Evolutionary conservation across 2,888 invertebrate genomes (phyloP).

Genomic region (Nymphalis polychloros): DNA sequence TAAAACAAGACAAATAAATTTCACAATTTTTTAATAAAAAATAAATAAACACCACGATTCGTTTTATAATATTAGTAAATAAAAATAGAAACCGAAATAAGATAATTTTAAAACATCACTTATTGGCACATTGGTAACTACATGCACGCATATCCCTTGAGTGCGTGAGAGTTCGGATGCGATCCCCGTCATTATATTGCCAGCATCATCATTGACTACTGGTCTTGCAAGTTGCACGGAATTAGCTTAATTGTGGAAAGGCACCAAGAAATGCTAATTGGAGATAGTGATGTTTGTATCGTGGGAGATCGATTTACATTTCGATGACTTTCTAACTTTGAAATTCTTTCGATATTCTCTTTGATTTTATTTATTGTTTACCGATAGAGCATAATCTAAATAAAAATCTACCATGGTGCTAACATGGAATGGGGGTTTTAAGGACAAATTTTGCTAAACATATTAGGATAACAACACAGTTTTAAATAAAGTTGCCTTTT

Average conservation of each 20-base stretch:
- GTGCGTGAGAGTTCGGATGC: constrained; percentile 57
- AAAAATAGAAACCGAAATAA: constrained; percentile 16
- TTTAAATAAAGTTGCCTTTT: too few species aligned
- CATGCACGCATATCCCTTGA: constrained; percentile 51
- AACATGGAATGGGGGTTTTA: too few species aligned
- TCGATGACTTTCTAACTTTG: constrained; percentile 29
- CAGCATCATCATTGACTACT: constrained; percentile 69
- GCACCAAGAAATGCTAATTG: constrained; percentile 70
- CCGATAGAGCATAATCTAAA: not conserved
- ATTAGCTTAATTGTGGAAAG: constrained; percentile 74
- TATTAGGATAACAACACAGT: too few species aligned
- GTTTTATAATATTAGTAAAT: not conserved
- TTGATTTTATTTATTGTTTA: not conserved
- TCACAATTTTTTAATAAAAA: too few species aligned
- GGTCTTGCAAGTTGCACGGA: constrained; percentile 74
- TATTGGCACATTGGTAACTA: constrained; percentile 31
- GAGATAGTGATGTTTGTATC: constrained; percentile 50
- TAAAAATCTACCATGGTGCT: too few species aligned
- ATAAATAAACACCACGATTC: not conserved
- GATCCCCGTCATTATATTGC: constrained; percentile 65
- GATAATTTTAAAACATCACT: constrained; percentile 24
- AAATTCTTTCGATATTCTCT: not conserved
- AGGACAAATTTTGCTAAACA: too few species aligned
- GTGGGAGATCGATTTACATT: constrained; percentile 48
- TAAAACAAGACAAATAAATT: too few species aligned